A percentile compares a stretch with the other conserved stretches of the same genome.
These are phyloP conservation scores for Etheostoma nigrum DNA, from an alignment of 2,797 vertebrate genomes.

Conservation along the genomic window DNA sequence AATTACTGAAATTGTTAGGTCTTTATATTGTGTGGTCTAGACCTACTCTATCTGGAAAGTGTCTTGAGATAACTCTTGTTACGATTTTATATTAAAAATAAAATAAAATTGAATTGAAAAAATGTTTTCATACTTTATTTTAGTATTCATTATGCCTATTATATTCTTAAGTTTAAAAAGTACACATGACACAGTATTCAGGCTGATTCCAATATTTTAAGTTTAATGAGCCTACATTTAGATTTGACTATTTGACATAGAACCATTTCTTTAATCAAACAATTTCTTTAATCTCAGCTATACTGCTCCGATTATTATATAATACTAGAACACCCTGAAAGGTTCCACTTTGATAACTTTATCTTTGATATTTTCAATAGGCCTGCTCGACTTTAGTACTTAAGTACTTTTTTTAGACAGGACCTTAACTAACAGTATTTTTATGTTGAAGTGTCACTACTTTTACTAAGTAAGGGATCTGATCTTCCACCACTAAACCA, in stretches of 20 bases:
- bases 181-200: neutral
- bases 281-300: neutral
- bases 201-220: neutral
- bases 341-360: neutral
- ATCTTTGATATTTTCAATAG: neutral
- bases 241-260: neutral
- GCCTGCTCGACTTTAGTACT: neutral
- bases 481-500: neutral
- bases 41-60: too few relatives aligned
- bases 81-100: too few relatives aligned
- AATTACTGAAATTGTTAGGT: too few relatives aligned
- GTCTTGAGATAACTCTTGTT: too few relatives aligned
- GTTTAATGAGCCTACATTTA: neutral
- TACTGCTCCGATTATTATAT: neutral
- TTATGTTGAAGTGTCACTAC: neutral
- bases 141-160: too few relatives aligned
- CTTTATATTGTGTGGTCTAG: too few relatives aligned
- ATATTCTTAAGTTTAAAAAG: neutral
- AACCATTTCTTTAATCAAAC: neutral
- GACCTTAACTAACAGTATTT: neutral
- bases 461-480: neutral
- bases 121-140: too few relatives aligned
- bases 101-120: too few relatives aligned
- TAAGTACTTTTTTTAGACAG: neutral
- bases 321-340: neutral